These are phyloP conservation scores for Pemphredon lugubris DNA, from an alignment of 2,888 invertebrate genomes.

Conservation along the genomic window DNA sequence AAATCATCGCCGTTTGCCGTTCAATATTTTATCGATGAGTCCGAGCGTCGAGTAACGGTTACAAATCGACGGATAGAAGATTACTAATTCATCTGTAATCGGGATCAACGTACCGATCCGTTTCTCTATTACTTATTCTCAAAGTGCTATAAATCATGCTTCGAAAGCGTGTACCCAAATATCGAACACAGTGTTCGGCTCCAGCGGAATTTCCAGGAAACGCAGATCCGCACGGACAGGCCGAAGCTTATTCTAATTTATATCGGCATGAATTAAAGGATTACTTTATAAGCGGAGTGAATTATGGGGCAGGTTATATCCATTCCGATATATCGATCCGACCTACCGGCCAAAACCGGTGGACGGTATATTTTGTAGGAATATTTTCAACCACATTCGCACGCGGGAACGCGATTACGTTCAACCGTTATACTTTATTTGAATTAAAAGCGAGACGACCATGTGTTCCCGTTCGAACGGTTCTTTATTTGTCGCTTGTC, in stretches of 20 bases:
- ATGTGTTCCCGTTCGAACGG: conserved; percentile 24
- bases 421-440: conserved; percentile 35
- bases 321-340: conserved; percentile 58
- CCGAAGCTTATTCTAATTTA: conserved; percentile 62
- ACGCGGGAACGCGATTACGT: conserved; percentile 18
- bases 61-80: not conserved
- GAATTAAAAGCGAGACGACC: conserved; percentile 44
- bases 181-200: conserved; percentile 20
- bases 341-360: conserved; percentile 24
- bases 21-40: too few species aligned
- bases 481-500: conserved; percentile 50
- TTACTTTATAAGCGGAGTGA: conserved; percentile 63
- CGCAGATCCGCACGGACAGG: conserved; percentile 46
- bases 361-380: conserved; percentile 36
- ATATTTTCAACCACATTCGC: conserved; percentile 37
- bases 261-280: conserved; percentile 66
- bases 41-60: too few species aligned
- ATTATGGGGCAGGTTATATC: conserved; percentile 53
- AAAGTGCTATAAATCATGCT: conserved; percentile 26
- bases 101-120: not conserved
- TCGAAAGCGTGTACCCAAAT: not conserved
- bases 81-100: not conserved
- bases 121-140: not conserved
- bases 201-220: conserved; percentile 24
- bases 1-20: too few species aligned